A percentile compares a stretch with the other conserved stretches of the same genome.
These are phyloP conservation scores for Drosophila ohnishii DNA, from an alignment of 1,140 invertebrate genomes.

Conservation along the genomic window DNA sequence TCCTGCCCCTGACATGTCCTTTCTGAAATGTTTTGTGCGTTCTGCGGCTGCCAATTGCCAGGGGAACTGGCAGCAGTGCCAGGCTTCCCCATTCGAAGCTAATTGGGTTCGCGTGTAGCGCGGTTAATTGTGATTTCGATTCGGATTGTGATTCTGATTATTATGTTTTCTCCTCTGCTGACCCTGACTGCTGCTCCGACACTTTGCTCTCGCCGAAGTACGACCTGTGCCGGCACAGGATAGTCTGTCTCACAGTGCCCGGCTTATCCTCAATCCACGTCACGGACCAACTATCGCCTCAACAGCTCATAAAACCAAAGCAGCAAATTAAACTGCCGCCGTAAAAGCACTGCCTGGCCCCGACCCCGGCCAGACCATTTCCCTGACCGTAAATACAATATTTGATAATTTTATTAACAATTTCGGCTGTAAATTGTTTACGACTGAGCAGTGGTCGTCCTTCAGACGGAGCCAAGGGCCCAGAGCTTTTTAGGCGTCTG, in stretches of 20 bases:
- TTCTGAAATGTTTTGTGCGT: slow-evolving; percentile 66
- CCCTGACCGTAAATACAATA: slow-evolving; percentile 77
- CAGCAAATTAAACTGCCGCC: slow-evolving; percentile 73
- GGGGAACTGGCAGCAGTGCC: slow-evolving; percentile 30
- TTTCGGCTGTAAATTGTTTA: slow-evolving; percentile 78
- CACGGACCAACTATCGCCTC: slow-evolving; percentile 65
- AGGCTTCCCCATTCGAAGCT: slow-evolving; percentile 26
- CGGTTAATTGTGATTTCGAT: slow-evolving; percentile 59
- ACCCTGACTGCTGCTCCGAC: slow-evolving; percentile 1
- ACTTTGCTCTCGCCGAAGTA: no score
- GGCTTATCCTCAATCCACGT: slow-evolving; percentile 34
- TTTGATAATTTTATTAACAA: slow-evolving; percentile 82
- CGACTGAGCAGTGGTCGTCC: slow-evolving; percentile 49
- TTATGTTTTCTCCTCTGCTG: slow-evolving; percentile 43
- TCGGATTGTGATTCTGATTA: slow-evolving; percentile 38
- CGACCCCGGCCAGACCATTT: slow-evolving; percentile 35
- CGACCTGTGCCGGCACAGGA: background rate
- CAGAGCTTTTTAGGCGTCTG: slow-evolving; percentile 64
- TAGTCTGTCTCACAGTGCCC: slow-evolving; percentile 1
- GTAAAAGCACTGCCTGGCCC: slow-evolving; percentile 48
- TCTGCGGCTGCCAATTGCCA: slow-evolving; percentile 65
- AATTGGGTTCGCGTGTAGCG: slow-evolving; percentile 59
- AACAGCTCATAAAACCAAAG: slow-evolving; percentile 79
- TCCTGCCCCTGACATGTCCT: slow-evolving; percentile 56
- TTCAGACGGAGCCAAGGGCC: slow-evolving; percentile 7